phyloP scores from a whole-genome alignment of 2,113 vertebrate genomes.

The Capreolus pygargus region DNA sequence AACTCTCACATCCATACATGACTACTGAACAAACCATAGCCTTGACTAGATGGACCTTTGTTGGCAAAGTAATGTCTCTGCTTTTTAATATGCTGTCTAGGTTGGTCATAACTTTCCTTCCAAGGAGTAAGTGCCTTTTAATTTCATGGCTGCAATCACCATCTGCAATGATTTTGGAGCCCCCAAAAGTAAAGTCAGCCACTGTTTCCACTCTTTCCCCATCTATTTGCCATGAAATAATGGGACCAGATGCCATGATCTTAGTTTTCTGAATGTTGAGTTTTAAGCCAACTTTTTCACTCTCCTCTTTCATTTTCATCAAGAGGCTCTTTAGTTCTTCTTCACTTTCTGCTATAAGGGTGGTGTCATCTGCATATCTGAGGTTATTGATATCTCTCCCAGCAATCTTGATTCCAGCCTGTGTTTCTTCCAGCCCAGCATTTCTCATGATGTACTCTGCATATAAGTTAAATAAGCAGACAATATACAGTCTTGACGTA shows the following conservation, averaged over 20 bases:
- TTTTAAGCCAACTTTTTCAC: background rate
- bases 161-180: background rate
- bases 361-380: background rate
- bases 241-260: background rate
- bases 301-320: background rate
- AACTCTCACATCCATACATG: background rate
- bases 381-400: background rate
- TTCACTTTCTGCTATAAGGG: background rate
- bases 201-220: background rate
- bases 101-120: background rate
- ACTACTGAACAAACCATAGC: background rate
- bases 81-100: background rate
- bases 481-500: accelerated
- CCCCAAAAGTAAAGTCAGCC: accelerated
- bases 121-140: accelerated
- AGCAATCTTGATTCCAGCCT: background rate
- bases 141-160: background rate
- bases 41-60: background rate
- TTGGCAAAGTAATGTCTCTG: background rate
- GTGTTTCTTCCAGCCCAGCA: accelerated
- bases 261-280: background rate
- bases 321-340: background rate
- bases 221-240: background rate
- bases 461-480: background rate
- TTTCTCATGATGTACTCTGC: background rate